Conservation (phyloP, 2,113 vertebrate species). For the Chascanopsetta lugubris region DNA sequence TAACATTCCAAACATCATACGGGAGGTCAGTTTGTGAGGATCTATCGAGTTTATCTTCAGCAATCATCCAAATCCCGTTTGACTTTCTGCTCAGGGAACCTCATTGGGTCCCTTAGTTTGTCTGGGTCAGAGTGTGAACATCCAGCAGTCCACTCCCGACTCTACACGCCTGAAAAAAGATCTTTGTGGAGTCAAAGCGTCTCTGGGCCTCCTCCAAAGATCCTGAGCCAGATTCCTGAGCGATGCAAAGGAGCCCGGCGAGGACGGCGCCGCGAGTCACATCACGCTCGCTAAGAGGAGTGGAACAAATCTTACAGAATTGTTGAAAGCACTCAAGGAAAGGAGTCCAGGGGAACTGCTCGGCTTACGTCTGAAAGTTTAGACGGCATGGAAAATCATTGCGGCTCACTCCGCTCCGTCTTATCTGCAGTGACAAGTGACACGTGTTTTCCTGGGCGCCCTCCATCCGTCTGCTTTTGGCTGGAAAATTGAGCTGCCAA, state of each 20-base stretch:
- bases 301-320: conserved; percentile 41
- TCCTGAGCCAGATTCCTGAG: conserved; percentile 10
- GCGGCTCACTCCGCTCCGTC: conserved; percentile 10
- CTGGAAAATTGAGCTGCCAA: conserved; percentile 33
- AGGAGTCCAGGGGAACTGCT: conserved; percentile 39
- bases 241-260: conserved; percentile 16
- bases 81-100: too few relatives aligned
- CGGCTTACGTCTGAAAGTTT: conserved; percentile 33
- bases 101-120: too few relatives aligned
- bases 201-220: conserved; percentile 12
- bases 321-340: conserved; percentile 39
- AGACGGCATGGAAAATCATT: conserved; percentile 35
- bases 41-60: too few relatives aligned
- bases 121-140: too few relatives aligned
- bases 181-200: too few relatives aligned
- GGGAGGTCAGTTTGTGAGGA: too few relatives aligned
- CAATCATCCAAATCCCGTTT: too few relatives aligned
- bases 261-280: conserved; percentile 8
- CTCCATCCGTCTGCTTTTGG: conserved; percentile 28
- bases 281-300: conserved; percentile 26
- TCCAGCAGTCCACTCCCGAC: too few relatives aligned
- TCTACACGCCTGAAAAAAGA: too few relatives aligned
- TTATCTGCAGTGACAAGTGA: conserved; percentile 35
- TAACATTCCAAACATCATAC: too few relatives aligned
- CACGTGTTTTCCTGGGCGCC: conserved; percentile 35